Percentiles rank a stretch among this genome's conserved stretches.
These are phyloP conservation scores for Lamprotornis superbus DNA, from an alignment of 2,113 vertebrate genomes.

Conservation along the genomic window DNA sequence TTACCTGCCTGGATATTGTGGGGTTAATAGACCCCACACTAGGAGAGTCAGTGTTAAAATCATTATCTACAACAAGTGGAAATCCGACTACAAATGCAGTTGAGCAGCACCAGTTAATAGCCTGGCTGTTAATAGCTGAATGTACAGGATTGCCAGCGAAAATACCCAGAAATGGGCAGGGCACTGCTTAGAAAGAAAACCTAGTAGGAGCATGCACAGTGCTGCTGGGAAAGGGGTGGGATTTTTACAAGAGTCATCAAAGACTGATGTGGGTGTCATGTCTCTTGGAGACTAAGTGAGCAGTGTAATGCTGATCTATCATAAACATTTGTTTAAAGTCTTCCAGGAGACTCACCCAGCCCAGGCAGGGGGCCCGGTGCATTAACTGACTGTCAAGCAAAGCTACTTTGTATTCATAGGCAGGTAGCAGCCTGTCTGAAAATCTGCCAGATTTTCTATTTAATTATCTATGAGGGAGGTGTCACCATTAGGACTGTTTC, in stretches of 20 bases:
- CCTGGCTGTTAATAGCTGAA: not conserved
- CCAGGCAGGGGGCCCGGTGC: not conserved
- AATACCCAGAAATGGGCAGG: not conserved
- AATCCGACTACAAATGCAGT: not conserved
- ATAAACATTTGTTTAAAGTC: not conserved
- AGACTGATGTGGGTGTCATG: not conserved
- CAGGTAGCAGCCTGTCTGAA: conserved; percentile 26
- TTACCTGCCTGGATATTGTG: not conserved
- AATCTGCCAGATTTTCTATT: conserved; percentile 19
- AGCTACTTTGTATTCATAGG: conserved; percentile 21
- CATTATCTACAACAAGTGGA: not conserved
- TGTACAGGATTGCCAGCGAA: not conserved
- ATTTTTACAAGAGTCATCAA: not conserved
- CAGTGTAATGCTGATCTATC: not conserved
- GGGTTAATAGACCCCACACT: not conserved
- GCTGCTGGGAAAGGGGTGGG: not conserved
- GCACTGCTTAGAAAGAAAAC: not conserved
- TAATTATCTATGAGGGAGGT: conserved; percentile 4
- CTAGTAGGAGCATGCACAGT: not conserved
- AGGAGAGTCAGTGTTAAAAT: not conserved
- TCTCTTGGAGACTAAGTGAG: not conserved
- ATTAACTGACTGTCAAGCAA: not conserved
- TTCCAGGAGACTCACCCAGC: not conserved
- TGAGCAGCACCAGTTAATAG: not conserved
- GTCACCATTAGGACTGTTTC: not conserved